Base-by-base conservation (phyloP, 2,113 vertebrate genomes). In the Columba janthina region DNA sequence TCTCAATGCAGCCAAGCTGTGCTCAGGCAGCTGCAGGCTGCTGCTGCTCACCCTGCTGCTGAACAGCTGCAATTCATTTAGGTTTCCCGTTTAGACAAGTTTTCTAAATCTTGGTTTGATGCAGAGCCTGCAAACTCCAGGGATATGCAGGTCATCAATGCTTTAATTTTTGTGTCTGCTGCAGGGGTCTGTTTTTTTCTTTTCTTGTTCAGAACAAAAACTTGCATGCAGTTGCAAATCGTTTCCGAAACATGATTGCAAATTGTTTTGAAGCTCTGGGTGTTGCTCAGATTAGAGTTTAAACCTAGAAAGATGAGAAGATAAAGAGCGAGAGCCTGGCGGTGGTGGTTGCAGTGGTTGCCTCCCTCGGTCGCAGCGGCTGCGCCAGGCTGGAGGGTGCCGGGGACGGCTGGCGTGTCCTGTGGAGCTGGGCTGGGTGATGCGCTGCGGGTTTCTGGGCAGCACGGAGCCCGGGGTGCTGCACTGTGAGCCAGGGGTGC, bases 401-500 rank as follows among this genome's bases (percentile, higher is more conserved):
- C 0, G 60, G 31, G 1, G 20, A 4, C 4, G 48, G 31, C 42
- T 10, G 48, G 7, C 14, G 12, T 4, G 0, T 28, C 75, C 61
- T 10, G 9, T 26, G 53, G 82, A 42, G 46, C 46, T 6, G 73
- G 61, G n/a, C 65, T 69, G 53, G 62, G 20, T 6, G 46, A 32
- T 38, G 62, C 29, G 1, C n/a, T 11, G 9, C 18, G 29, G 62
- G 15, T 18, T 40, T 21, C 57, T 6, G n/a, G 19, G 26, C 31
- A 25, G 74, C 1, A 14, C 24, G 34, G 20, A 48, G 50, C 60
- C 34, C 0, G 1, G 4, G 14, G 26, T 20, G 76, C n/a, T 12
- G 72, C 15, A 2, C 21, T 0, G 0, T 3, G 14, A 42, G 31
- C 26, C 40, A 2, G 57, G 51, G 31, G 2, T 18, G 29, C 1